Percentiles rank a stretch among this genome's conserved stretches.
Evolutionary conservation across 2,113 vertebrate species (phyloP).

Genomic region (Prolemur simus): DNA sequence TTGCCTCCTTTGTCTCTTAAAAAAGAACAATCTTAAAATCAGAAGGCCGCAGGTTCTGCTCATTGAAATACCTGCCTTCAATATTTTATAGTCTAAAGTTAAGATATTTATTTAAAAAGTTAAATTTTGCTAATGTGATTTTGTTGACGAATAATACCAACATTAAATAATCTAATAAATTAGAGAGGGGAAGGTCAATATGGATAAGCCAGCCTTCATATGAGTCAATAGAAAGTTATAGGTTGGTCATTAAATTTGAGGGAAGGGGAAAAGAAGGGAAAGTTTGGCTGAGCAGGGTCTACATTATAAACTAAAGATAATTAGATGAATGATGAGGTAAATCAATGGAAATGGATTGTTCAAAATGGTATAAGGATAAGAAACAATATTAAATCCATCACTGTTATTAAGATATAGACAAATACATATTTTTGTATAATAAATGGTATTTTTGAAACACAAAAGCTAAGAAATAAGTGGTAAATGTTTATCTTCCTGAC

Average conservation of each 20-base stretch:
- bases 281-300: background rate
- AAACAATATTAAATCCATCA: background rate
- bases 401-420: background rate
- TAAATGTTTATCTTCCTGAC: background rate
- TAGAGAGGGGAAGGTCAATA: too few relatives aligned
- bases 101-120: background rate
- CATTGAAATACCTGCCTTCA: background rate
- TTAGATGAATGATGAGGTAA: background rate
- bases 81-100: background rate
- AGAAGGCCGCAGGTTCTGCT: too few relatives aligned
- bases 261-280: background rate
- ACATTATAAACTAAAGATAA: background rate
- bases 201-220: background rate
- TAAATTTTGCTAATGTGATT: background rate
- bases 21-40: too few relatives aligned
- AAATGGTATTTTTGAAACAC: background rate
- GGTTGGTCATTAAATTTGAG: background rate
- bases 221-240: background rate
- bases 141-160: background rate
- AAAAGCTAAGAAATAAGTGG: background rate
- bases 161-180: background rate
- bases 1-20: too few relatives aligned
- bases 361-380: background rate
- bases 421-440: background rate
- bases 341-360: background rate